Percentiles rank a stretch among this genome's conserved stretches.
phyloP scores from a whole-genome alignment of 2,888 invertebrate species.

The Chymomyza amoena region DNA sequence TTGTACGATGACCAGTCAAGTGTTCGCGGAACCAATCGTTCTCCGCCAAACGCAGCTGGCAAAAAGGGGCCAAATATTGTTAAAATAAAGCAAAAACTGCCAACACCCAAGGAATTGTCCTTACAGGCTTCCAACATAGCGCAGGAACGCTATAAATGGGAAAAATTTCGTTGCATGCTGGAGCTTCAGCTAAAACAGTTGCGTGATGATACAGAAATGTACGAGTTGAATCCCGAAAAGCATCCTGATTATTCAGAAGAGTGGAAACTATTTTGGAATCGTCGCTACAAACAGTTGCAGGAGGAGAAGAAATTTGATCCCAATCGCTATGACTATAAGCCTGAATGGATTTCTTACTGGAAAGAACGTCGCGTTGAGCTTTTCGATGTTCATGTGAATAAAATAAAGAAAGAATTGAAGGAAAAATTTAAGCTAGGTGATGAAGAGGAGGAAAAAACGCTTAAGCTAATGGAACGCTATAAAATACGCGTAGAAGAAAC shows the following conservation, averaged over 20 bases:
- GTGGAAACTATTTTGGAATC: constrained; percentile 94
- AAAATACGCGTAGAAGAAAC: constrained; percentile 60
- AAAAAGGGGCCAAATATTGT: constrained; percentile 6
- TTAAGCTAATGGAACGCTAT: constrained; percentile 76
- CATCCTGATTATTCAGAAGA: constrained; percentile 93
- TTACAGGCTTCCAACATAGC: constrained; percentile 76
- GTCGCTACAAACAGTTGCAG: constrained; percentile 88
- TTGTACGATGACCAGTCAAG: constrained; percentile 54
- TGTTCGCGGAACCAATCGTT: constrained; percentile 62
- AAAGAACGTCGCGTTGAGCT: constrained; percentile 89
- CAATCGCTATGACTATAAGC: constrained; percentile 89
- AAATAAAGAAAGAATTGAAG: constrained; percentile 84
- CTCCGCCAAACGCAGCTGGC: constrained; percentile 55
- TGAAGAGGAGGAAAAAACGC: constrained; percentile 77
- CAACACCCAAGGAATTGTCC: constrained; percentile 76
- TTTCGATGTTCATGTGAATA: constrained; percentile 84
- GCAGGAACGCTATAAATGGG: constrained; percentile 80
- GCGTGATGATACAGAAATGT: constrained; percentile 84
- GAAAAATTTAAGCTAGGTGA: constrained; percentile 81
- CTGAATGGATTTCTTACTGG: constrained; percentile 94
- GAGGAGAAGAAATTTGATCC: constrained; percentile 83
- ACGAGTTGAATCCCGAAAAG: constrained; percentile 91
- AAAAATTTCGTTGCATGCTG: constrained; percentile 79
- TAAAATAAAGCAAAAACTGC: constrained; percentile 59
- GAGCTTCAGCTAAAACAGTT: constrained; percentile 79